phyloP scores from a whole-genome alignment of 2,888 invertebrate genomes.

The Serripes groenlandicus region DNA sequence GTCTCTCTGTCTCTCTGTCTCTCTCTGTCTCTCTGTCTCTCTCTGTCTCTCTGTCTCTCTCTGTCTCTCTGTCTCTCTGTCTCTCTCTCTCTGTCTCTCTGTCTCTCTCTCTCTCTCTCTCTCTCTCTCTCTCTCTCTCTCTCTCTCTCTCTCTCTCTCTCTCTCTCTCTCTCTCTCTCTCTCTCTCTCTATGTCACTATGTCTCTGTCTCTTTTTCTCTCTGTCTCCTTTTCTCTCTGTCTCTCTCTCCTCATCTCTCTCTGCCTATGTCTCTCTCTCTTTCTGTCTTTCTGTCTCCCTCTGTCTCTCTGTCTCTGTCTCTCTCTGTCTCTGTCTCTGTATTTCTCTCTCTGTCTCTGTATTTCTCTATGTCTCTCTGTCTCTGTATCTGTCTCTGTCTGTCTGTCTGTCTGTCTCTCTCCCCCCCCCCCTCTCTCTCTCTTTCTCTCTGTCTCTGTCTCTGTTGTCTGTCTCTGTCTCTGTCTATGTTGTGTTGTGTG shows the following conservation, averaged over 20 bases:
- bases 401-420: no score
- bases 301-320: conserved; percentile 20
- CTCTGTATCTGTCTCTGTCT: no score
- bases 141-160: conserved; percentile 26
- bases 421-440: conserved; percentile 27
- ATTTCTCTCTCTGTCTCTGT: conserved; percentile 15
- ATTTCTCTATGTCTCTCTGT: conserved; percentile 22
- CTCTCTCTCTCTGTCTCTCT: not conserved
- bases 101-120: not conserved
- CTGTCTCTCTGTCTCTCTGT: not conserved
- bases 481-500: no score
- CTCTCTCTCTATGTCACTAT: not conserved
- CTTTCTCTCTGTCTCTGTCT: conserved; percentile 27
- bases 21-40: conserved; percentile 2
- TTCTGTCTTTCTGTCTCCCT: not conserved
- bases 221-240: not conserved
- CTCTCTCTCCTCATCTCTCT: not conserved
- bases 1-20: conserved; percentile 28
- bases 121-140: not conserved
- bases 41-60: not conserved
- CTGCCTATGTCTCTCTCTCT: not conserved
- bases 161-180: not conserved
- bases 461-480: conserved; percentile 25
- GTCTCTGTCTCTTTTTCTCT: not conserved
- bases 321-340: not conserved